Evolutionary conservation across 2,888 invertebrate genomes (phyloP).

Genomic region (Thecophora atra): DNA sequence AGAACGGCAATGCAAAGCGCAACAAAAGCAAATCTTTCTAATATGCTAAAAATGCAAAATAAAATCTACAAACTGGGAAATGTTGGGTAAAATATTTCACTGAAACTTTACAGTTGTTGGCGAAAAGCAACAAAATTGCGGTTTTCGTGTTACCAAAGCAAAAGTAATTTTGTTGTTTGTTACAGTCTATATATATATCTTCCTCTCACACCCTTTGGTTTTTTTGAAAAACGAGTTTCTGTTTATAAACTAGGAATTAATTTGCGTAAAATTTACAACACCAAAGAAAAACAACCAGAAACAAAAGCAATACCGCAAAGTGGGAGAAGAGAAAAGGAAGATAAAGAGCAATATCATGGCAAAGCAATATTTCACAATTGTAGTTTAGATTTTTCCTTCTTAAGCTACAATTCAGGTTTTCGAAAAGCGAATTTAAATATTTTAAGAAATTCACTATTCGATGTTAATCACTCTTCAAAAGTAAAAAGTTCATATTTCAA

Average conservation of each 20-base stretch:
- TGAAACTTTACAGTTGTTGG: not conserved
- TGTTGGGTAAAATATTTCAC: constrained; percentile 14
- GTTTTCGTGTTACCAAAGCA: constrained; percentile 6
- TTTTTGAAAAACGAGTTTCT: constrained; percentile 33
- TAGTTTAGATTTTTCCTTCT: not conserved
- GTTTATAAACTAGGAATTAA: constrained; percentile 31
- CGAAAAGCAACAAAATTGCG: constrained; percentile 24
- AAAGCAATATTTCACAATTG: constrained; percentile 21
- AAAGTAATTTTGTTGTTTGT: constrained; percentile 5
- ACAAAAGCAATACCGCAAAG: not conserved
- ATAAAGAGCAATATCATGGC: not conserved
- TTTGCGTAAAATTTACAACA: constrained; percentile 22
- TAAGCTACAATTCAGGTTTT: not conserved
- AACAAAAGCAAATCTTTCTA: not conserved
- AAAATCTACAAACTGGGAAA: not conserved
- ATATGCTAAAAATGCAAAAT: constrained; percentile 9
- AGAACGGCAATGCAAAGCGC: not conserved
- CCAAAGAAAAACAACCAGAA: not conserved
- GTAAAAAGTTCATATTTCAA: no score
- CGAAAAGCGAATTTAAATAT: no score
- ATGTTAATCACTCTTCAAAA: no score
- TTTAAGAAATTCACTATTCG: no score
- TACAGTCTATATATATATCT: not conserved
- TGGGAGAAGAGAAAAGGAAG: not conserved
- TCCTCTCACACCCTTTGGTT: not conserved